Evolutionary conservation across 2,113 vertebrate species (phyloP).

Genomic region (Gobio gobio): DNA sequence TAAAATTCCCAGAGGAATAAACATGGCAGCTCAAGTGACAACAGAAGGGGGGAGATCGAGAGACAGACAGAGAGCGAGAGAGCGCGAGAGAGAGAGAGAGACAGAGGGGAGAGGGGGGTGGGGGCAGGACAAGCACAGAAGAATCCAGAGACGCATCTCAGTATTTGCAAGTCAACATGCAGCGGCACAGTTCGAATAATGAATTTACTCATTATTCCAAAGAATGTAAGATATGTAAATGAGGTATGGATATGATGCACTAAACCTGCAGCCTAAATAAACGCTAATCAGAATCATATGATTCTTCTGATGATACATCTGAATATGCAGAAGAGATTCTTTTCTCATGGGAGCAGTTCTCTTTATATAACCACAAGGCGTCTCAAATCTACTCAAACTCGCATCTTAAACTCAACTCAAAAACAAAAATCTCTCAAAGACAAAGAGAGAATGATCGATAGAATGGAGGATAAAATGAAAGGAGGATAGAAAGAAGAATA

Average conservation of each 20-base stretch:
- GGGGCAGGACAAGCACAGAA: slow-evolving; percentile 3
- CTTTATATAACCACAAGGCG: slow-evolving; percentile 33
- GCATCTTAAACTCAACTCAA: neutral
- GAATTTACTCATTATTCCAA: slow-evolving; percentile 46
- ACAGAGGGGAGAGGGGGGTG: neutral
- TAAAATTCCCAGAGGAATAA: slow-evolving; percentile 24
- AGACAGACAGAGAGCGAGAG: neutral
- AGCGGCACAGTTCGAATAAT: slow-evolving; percentile 18
- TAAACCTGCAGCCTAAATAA: slow-evolving; percentile 39
- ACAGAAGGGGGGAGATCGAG: neutral
- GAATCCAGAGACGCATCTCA: neutral
- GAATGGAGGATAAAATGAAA: neutral
- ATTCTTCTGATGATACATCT: slow-evolving; percentile 16
- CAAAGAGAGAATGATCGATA: neutral
- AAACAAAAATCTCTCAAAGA: neutral
- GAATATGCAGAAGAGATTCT: slow-evolving; percentile 35
- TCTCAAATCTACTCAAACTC: neutral
- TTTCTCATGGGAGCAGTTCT: slow-evolving; percentile 22
- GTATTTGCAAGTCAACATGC: slow-evolving; percentile 19
- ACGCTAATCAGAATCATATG: slow-evolving; percentile 42
- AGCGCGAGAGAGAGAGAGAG: no score
- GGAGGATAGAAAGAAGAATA: no score
- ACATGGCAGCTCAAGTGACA: slow-evolving; percentile 15
- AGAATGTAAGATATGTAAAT: slow-evolving; percentile 32
- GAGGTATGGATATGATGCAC: slow-evolving; percentile 13